Evolutionary conservation across 2,113 vertebrate species (phyloP), one percentile per base, ranked within the genome.

Genomic region (Catagonus wagneri): DNA sequence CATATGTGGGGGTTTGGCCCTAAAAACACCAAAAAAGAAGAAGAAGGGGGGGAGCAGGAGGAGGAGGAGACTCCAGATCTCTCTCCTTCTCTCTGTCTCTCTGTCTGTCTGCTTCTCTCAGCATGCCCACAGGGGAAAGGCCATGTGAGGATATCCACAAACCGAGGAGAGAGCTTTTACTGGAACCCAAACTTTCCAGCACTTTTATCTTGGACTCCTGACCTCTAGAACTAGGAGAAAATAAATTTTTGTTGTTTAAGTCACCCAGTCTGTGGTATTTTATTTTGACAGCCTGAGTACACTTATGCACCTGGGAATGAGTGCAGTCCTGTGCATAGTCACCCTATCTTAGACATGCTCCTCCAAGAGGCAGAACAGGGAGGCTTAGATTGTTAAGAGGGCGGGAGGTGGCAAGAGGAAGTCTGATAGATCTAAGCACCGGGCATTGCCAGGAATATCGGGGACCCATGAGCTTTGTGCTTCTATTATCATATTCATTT

Each of bases 381-480:
- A 69, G 50, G 13, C 12, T 50, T 63, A 44, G 72, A 27, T 86
- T 36, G 92, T 56, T 84, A 92, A 90, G 15, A 6, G 6, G 6
- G 6, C 14, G 5, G 17, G 19, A 83, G 10, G 66, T 54, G 6
- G 54, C 78, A 68, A 17, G 50, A 65, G 74, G 52, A 27, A 34
- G 61, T 22, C 9, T 76, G 22, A 65, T 56, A 6, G 44, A 50
- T 56, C 6, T 32, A 74, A 50, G 10, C 15, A 16, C 9, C 13
- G n/a, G 52, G 2, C 34, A 17, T 66, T 60, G 3, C 27, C 10
- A 17, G 74, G 29, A 89, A 72, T 19, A 61, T 0, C 4, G 34
- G 20, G 20, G 54, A 1, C 22, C 23, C 2, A 1, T 9, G 9
- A 7, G 6, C 7, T 6, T 0, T 44, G 13, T 23, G 85, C 19